Evolutionary conservation across 2,888 invertebrate species (phyloP), one percentile per base, ranked within the genome.

Genomic region (Thymelicus acteon): DNA sequence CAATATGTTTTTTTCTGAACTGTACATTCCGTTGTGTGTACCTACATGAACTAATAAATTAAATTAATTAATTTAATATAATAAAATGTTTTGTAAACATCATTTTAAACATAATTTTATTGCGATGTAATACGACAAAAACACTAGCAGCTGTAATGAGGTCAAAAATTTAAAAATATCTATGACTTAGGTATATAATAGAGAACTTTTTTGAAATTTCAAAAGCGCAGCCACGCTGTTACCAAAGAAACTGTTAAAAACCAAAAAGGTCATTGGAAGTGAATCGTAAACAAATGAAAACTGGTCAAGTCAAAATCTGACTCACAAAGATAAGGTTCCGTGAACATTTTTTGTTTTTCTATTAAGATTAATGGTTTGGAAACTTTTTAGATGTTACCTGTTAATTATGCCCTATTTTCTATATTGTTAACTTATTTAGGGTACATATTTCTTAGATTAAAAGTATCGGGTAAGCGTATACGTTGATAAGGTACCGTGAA

Each of bases 211-310:
- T 57, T 57, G 31, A 57, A 57, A 57, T 57, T 31, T 57, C 13
- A 57, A 57, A 57, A 57, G 57, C 31, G 24, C 54, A 6, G 24
- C 54, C 54, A 57, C 57, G 13, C 4, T 13, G 57, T 12, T 57
- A 57, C 13, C 12, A 57, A 57, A 57, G 37, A 57, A 31, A 57
- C 13, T 2, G 31, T 6, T 57, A 57, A 57, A 57, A 57, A 57
- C 57, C 57, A 57, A 57, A 57, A 57, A 57, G 57, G 57, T 57
- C 57, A 57, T 37, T 57, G 15, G 10, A 54, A 54, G 49, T 24
- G 24, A 54, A 57, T 57, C 15, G 31, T 57, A 57, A 54, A 54
- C 24, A 54, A 52, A 54, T 24, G 6, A 54, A 24, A 54, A 24
- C 54, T 7, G 54, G 54, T 5, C 24, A 24, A 54, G 13, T 37